A percentile compares a stretch with the other conserved stretches of the same genome.
These are phyloP conservation scores for Magallana angulata DNA, from an alignment of 1,140 invertebrate genomes.

Conservation along the genomic window DNA sequence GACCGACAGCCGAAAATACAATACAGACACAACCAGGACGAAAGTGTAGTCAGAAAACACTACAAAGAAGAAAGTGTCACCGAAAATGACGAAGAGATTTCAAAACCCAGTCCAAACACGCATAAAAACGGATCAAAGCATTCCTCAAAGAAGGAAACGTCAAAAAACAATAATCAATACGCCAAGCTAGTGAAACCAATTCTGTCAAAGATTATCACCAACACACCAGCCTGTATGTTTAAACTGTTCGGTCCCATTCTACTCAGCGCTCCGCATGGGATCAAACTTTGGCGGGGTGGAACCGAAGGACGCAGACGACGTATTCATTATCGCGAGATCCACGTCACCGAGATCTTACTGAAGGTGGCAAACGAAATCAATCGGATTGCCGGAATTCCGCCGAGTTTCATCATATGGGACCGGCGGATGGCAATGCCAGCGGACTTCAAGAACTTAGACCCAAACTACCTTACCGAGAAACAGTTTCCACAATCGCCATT, in stretches of 20 bases:
- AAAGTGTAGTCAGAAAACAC: neutral
- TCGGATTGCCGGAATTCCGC: conserved; percentile 50
- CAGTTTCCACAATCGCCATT: conserved; percentile 53
- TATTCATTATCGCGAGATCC: conserved; percentile 56
- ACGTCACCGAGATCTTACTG: conserved; percentile 55
- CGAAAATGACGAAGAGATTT: conserved; percentile 1
- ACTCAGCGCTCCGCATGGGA: conserved; percentile 56
- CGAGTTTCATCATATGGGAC: conserved; percentile 60
- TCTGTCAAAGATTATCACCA: conserved; percentile 52
- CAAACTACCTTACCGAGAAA: conserved; percentile 57
- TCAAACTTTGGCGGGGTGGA: conserved; percentile 59
- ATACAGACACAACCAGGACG: conserved; percentile 6
- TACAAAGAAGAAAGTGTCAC: neutral
- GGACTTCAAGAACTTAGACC: conserved; percentile 57
- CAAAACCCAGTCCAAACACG: neutral
- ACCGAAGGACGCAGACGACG: conserved; percentile 53
- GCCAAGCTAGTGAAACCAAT: conserved; percentile 38
- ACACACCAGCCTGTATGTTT: conserved; percentile 50
- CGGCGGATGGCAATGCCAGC: conserved; percentile 54
- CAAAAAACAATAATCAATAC: conserved; percentile 31
- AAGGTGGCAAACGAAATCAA: conserved; percentile 51
- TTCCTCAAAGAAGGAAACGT: neutral
- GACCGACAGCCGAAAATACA: neutral
- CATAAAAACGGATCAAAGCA: conserved; percentile 4
- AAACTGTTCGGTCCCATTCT: conserved; percentile 56